Conservation (phyloP, 2,888 invertebrate species). For the Aethes cnicana region DNA sequence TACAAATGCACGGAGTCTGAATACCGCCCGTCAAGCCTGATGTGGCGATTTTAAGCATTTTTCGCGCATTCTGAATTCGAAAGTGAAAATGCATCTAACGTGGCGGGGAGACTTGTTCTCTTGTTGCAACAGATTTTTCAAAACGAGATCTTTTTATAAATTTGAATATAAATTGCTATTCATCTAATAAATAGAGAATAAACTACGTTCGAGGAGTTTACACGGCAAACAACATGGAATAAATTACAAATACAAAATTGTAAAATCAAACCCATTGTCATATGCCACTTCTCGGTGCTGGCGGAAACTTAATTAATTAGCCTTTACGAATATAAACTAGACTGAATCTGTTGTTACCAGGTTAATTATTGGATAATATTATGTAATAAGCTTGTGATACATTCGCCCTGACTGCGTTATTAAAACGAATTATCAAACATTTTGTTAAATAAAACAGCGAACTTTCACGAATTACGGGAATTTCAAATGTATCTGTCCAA, state of each 20-base stretch:
- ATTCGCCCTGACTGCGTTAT: neutral
- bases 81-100: constrained; percentile 29
- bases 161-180: too few relatives aligned
- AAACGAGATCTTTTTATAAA: too few relatives aligned
- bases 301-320: constrained; percentile 23
- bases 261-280: constrained; percentile 3
- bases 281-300: constrained; percentile 4
- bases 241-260: neutral
- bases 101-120: neutral
- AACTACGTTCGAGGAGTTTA: too few relatives aligned
- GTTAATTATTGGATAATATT: constrained; percentile 1
- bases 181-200: too few relatives aligned
- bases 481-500: neutral
- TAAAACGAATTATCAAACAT: too few relatives aligned
- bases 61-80: constrained; percentile 24
- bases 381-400: neutral
- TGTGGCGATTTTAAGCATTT: constrained; percentile 29
- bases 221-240: neutral
- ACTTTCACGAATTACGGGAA: too few relatives aligned
- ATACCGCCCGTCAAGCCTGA: constrained; percentile 24
- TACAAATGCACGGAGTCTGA: constrained; percentile 25
- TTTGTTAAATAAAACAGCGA: too few relatives aligned
- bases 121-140: too few relatives aligned
- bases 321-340: constrained; percentile 5
- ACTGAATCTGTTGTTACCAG: constrained; percentile 15